Evolutionary conservation across 2,113 vertebrate genomes (phyloP), one percentile per base, ranked within the genome.

Genomic region (Semnornis frantzii): DNA sequence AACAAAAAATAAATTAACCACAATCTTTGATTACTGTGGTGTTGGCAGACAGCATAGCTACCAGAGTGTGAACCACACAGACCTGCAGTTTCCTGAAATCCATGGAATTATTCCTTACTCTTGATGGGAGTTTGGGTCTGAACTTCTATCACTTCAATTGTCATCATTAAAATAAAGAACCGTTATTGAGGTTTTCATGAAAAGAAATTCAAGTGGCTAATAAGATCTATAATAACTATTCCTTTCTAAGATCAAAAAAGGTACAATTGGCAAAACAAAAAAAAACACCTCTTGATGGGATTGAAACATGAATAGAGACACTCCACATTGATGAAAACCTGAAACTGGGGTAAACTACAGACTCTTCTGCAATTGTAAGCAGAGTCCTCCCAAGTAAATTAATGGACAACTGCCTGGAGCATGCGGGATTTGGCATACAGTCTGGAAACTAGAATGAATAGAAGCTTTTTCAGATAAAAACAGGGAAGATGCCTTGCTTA

Each of bases 371-470:
- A 91, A n/a, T 1, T 78, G 58, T 21, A 64, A 0, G 3, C 30
- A 78, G 58, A 83, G 44, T 50, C 62, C 24, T 85, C 62, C 19
- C 48, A 68, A 33, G 21, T 34, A 62, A 84, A 27, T 69, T 60
- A 87, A 68, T 3, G 5, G 72, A 57, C 87, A 77, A 52, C 14
- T 62, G 48, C 76, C 72, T 78, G 62, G 21, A 74, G n/a, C 8
- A 8, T 92, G 60, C n/a, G 93, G 66, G 37, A 77, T 85, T 86
- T 94, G 80, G 79, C 54, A 85, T 75, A 55, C 2, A 0, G 28
- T 81, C 79, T 65, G 65, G 82, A 93, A 94, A 89, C 21, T 37
- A 63, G 73, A 88, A 91, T 75, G 89, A 87, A 92, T 57, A 91
- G 52, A 78, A 18, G 42, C 50, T 83, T 86, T 94, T 83, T 90